Base-by-base conservation (phyloP, 2,888 invertebrate genomes). In the Myopa testacea region DNA sequence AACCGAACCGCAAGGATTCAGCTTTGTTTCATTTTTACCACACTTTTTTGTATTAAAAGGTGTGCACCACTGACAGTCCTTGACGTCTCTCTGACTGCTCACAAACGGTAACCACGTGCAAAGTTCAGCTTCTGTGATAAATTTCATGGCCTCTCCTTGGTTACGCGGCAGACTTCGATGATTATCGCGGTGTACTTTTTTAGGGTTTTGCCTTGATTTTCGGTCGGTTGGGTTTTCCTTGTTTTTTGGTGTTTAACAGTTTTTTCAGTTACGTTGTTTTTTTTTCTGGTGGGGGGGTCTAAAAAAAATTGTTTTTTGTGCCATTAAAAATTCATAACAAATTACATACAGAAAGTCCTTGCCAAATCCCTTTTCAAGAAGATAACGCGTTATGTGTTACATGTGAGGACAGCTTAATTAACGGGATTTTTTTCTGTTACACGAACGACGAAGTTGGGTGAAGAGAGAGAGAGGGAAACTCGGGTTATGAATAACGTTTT, bases 11-110 rank as follows among this genome's bases (percentile, higher is more conserved):
- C 65, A 65, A 55, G 19, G n/a, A 60, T 58, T 45, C 75, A 68
- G 58, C 45, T 75, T 68, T 69, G 69, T 75, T 69, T 75, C 68
- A 69, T 69, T 68, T 60, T 10, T n/a, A 7, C n/a, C 40, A 40
- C 26, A 45, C 34, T 14, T 34, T 34, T 38, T 16, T 4, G 67
- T 37, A n/a, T 16, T 40, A 67, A 67, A 40, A 37, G 12, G 12
- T 40, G 37, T 5, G 40, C 7, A 40, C 16, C 40, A 40, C 67
- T 67, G n/a, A 67, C 40, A 14, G 40, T 19, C 37, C 12, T 34
- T 37, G 5, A n/a, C 10, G 37, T 37, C 45, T 10, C 69, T n/a
- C n/a, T 58, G 37, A 58, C 71, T 58, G 55, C 55, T 72, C 6
- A 45, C 6, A 45, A 6, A 6, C 10, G 6, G 71, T 72, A 60